Evolutionary conservation across 35 echinoderm and acorn worm species (phyloP).

Genomic region (Lytechinus pictus): DNA sequence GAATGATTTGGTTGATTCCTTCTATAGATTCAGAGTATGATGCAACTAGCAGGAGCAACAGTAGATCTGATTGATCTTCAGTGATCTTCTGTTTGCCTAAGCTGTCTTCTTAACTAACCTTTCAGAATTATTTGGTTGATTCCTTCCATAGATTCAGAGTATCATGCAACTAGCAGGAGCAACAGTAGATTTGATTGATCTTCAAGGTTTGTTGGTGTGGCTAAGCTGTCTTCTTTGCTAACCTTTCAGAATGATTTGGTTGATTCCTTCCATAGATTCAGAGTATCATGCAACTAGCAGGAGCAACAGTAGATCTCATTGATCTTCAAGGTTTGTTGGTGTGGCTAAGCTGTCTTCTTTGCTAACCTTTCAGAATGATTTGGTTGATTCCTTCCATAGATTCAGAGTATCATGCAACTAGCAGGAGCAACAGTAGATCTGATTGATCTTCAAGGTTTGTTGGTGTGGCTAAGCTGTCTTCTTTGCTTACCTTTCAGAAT

Average conservation of each 20-base stretch:
- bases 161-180: slow-evolving; percentile 95
- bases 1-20: background rate
- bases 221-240: too few relatives aligned
- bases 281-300: slow-evolving; percentile 90
- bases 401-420: slow-evolving; percentile 93
- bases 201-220: slow-evolving; percentile 95
- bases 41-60: slow-evolving; percentile 90
- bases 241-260: too few relatives aligned
- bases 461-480: slow-evolving; percentile 94
- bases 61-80: slow-evolving; percentile 96
- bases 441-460: slow-evolving; percentile 94
- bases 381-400: slow-evolving; percentile 45
- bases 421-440: slow-evolving; percentile 92
- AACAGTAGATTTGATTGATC: slow-evolving; percentile 91
- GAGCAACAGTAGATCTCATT: slow-evolving; percentile 92
- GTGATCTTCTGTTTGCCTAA: slow-evolving; percentile 93
- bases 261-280: slow-evolving; percentile 68
- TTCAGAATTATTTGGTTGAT: too few relatives aligned
- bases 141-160: slow-evolving; percentile 74
- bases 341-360: slow-evolving; percentile 93
- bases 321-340: slow-evolving; percentile 95
- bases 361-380: too few relatives aligned
- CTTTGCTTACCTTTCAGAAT: too few relatives aligned
- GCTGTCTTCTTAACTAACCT: too few relatives aligned
- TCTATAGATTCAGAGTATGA: slow-evolving; percentile 84